Evolutionary conservation across 2,797 vertebrate genomes (phyloP).

Genomic region (Halcyon smyrnensis): DNA sequence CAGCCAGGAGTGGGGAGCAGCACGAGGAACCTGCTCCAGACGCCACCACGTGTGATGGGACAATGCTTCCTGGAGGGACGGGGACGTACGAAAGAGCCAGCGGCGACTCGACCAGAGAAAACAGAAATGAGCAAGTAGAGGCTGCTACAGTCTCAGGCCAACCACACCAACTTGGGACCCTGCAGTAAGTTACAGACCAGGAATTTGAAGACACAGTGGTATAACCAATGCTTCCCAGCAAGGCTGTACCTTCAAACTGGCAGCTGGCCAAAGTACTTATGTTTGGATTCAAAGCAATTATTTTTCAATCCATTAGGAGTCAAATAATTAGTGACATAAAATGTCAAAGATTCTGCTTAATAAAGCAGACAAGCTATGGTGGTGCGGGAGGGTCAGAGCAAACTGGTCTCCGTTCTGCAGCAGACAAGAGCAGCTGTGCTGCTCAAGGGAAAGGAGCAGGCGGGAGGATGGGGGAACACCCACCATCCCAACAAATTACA

Average conservation of each 20-base stretch:
- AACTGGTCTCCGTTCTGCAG: background rate
- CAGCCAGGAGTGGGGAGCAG: background rate
- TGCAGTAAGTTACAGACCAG: background rate
- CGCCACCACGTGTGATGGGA: rapidly evolving
- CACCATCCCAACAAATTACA: background rate
- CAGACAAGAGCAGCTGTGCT: background rate
- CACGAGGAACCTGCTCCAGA: background rate
- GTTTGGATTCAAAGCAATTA: background rate
- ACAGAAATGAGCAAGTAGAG: background rate
- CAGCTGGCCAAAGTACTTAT: background rate
- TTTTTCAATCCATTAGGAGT: background rate
- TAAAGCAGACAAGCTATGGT: background rate
- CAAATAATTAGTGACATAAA: background rate
- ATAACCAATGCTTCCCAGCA: background rate
- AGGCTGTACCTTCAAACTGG: background rate
- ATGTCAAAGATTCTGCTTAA: background rate
- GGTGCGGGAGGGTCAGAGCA: background rate
- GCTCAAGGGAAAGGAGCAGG: background rate
- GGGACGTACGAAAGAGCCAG: background rate
- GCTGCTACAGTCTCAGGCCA: background rate
- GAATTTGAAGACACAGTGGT: background rate
- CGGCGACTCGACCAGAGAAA: rapidly evolving
- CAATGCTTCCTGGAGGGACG: rapidly evolving
- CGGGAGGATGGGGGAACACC: background rate
- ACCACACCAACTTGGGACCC: background rate